Conservation (phyloP, 2,113 vertebrate genomes). For the Vicugna pacos region DNA sequence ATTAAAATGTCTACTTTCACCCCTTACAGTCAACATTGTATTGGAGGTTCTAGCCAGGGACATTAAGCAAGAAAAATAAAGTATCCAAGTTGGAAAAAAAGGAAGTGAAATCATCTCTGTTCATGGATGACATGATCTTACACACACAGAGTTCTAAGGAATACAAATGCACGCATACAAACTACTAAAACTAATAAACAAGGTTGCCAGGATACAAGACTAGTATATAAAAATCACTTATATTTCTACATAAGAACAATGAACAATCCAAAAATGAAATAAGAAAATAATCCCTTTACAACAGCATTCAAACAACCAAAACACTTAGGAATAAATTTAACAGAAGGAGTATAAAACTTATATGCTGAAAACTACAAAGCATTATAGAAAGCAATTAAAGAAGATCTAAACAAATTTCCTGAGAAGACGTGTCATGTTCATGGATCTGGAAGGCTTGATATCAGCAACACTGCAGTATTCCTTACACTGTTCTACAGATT, state of each 20-base stretch:
- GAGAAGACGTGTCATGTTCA: neutral
- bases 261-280: neutral
- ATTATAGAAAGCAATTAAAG: neutral
- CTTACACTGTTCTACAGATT: neutral
- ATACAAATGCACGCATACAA: neutral
- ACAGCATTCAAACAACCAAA: neutral
- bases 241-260: neutral
- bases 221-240: neutral
- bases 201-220: neutral
- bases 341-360: neutral
- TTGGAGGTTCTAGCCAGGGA: neutral
- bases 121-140: neutral
- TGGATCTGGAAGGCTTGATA: neutral
- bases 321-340: neutral
- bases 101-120: neutral
- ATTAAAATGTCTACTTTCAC: neutral
- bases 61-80: neutral
- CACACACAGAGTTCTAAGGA: neutral
- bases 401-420: neutral
- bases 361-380: neutral
- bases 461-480: neutral
- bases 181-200: conserved; percentile 13
- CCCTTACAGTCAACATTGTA: neutral
- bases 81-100: neutral
- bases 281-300: neutral